Conservation (phyloP, 2,888 invertebrate species). For the Lepidochrysops patricia region DNA sequence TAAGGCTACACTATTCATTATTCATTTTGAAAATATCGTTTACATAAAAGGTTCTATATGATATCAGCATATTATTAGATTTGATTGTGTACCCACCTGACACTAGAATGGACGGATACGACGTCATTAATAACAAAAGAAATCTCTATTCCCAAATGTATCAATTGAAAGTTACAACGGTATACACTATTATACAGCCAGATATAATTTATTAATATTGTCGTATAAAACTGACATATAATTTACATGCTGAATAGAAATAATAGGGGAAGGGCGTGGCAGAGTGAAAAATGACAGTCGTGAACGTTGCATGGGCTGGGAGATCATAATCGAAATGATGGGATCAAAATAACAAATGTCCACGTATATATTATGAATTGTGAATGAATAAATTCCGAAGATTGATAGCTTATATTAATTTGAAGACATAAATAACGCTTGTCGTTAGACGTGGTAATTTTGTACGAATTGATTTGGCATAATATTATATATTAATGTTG, state of each 20-base stretch:
- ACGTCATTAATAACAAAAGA: conserved; percentile 11
- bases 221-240: conserved; percentile 5
- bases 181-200: background rate
- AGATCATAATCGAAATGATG: background rate
- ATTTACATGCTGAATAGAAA: conserved; percentile 4
- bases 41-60: background rate
- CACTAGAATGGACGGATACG: background rate
- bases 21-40: background rate
- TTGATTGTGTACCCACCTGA: background rate
- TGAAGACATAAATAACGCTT: background rate
- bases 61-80: background rate
- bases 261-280: background rate
- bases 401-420: background rate
- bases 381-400: background rate
- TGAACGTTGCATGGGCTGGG: conserved; percentile 2
- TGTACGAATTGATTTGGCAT: background rate
- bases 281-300: conserved; percentile 1
- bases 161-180: conserved; percentile 1
- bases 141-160: conserved; percentile 6
- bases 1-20: background rate
- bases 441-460: background rate
- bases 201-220: conserved; percentile 5
- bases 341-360: conserved; percentile 4
- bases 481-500: background rate
- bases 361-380: background rate